Evolutionary conservation across 2,888 invertebrate species (phyloP).

Genomic region (Dyspetes luteomarginatus): DNA sequence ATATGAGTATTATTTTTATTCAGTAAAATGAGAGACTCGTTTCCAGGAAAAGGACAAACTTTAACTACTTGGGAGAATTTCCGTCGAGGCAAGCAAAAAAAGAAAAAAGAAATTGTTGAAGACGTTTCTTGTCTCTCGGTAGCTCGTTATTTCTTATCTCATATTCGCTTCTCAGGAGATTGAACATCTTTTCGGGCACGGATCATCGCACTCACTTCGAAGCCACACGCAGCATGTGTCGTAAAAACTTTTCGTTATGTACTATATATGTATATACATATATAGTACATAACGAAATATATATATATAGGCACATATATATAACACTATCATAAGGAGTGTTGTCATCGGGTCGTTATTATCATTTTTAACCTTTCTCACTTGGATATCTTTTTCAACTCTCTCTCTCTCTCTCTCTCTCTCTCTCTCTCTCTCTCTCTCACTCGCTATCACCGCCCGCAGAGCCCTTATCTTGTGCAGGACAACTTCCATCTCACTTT

Average conservation of each 20-base stretch:
- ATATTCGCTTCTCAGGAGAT: slow-evolving; percentile 25
- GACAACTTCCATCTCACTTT: slow-evolving; percentile 27
- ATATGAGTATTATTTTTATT: no score
- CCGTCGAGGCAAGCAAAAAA: not conserved
- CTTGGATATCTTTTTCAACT: slow-evolving; percentile 17
- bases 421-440: slow-evolving; percentile 2
- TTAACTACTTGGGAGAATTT: slow-evolving; percentile 9
- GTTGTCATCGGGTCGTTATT: slow-evolving; percentile 58
- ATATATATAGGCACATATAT: not conserved
- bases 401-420: no score
- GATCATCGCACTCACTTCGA: slow-evolving; percentile 8
- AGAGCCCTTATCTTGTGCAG: slow-evolving; percentile 44
- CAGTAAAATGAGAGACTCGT: not conserved
- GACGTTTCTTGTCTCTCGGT: slow-evolving; percentile 17
- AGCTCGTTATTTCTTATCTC: slow-evolving; percentile 55
- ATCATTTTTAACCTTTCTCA: slow-evolving; percentile 58
- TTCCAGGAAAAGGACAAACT: slow-evolving; percentile 18
- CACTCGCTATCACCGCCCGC: not conserved
- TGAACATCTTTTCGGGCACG: slow-evolving; percentile 26
- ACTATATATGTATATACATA: not conserved
- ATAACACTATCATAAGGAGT: slow-evolving; percentile 55
- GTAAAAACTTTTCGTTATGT: slow-evolving; percentile 24
- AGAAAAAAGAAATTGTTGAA: not conserved
- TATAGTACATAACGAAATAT: not conserved
- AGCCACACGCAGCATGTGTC: slow-evolving; percentile 8